These are phyloP conservation scores for Drosophila lacteicornis DNA, from an alignment of 1,140 invertebrate genomes.

Conservation along the genomic window DNA sequence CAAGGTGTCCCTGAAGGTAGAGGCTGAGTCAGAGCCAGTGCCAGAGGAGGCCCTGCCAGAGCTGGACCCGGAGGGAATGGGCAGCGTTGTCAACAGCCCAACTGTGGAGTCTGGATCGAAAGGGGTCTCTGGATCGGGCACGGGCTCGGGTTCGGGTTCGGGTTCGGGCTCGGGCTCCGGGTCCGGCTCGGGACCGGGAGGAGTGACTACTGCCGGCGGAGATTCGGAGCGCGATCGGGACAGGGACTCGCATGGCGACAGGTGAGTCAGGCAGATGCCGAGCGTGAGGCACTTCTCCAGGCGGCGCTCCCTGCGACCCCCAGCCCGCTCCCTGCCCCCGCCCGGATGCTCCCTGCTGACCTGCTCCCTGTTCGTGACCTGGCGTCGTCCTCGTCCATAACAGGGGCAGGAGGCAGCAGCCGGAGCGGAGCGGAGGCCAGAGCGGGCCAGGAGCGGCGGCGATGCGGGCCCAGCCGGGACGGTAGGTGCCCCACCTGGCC, in stretches of 20 bases:
- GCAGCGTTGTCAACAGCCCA: background rate
- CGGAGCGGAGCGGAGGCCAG: conserved; percentile 8
- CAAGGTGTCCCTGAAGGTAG: conserved; percentile 1
- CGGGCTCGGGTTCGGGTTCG: conserved; percentile 13
- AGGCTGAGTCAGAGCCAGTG: background rate
- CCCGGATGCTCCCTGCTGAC: background rate
- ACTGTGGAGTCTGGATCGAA: background rate
- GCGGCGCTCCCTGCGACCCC: background rate
- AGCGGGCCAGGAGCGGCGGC: conserved; percentile 5
- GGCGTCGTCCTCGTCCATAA: conserved; percentile 56
- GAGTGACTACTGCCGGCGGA: background rate
- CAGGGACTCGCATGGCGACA: conserved; percentile 61
- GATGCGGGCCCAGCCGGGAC: background rate
- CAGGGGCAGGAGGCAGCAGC: conserved; percentile 30
- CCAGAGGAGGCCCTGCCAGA: background rate
- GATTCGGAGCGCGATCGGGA: conserved; percentile 52
- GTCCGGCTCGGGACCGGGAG: background rate
- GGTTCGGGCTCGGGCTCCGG: too few relatives aligned
- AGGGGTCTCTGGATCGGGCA: background rate
- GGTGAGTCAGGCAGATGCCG: conserved; percentile 54
- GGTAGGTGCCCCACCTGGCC: conserved; percentile 9
- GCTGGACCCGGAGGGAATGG: background rate
- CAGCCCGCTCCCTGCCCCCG: background rate
- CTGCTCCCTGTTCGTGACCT: background rate
- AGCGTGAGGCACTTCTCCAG: background rate